Base-by-base conservation (phyloP, 2,888 invertebrate genomes). In the Psylliodes chrysocephalus region DNA sequence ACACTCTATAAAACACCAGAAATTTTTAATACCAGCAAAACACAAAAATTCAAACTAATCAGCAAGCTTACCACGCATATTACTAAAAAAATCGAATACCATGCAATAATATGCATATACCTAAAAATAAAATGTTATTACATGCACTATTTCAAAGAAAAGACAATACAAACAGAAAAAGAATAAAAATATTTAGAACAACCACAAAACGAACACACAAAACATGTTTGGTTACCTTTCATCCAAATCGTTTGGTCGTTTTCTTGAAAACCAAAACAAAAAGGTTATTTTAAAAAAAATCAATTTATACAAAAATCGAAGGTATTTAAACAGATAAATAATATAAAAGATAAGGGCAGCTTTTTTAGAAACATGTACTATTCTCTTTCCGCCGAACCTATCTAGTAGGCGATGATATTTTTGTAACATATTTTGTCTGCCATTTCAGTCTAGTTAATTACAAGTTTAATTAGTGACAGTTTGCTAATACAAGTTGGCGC, bases 201-300 rank as follows among this genome's bases (percentile, higher is more conserved):
- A 17, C 8, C 4, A 42, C 4, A 53, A 61, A 51, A 33, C 19
- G 42, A 40, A 40, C 51, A 54, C 63, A 47, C 61, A 60, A n/a
- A 52, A 49, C n/a, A 28, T 22, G 42, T 15, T 7, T 15, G 2
- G 52, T 67, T 69, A 69, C 69, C 69, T 69, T 54, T 65, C 67
- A 10, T 69, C 67, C 59, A 63, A 55, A 42, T 64, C 63, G 49
- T 49, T 57, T 49, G 62, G 64, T 22, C 55, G 61, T 10, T 56
- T 62, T 63, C 66, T 67, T 68, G 51, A 56, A 65, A 67, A 63
- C 33, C 56, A 60, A 56, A 63, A 60, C 60, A 46, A 62, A 19
- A 38, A 12, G 35, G 25, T 59, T 59, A 59, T 35, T 49, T 30
- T 22, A 4, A 22, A 22, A n/a, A 38, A 4, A 14, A 17, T n/a